Percentiles rank a stretch among this genome's conserved stretches.
Conservation (phyloP, 2,113 vertebrate species). For the Mohoua ochrocephala region DNA sequence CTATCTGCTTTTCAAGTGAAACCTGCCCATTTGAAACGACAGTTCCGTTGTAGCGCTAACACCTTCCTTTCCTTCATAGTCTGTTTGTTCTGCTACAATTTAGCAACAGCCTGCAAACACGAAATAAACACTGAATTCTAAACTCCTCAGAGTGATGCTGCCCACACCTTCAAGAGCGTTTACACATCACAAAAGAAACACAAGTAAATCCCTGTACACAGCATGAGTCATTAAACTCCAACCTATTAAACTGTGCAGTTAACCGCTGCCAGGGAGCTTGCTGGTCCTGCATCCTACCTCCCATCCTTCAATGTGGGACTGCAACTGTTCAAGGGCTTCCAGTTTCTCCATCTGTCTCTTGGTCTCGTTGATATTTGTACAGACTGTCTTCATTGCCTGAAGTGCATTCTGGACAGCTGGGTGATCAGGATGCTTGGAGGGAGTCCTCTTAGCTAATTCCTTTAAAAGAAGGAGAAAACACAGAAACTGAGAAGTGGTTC, state of each 20-base stretch:
- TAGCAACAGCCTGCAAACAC: background rate
- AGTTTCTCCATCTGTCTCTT: constrained; percentile 99
- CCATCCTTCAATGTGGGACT: constrained; percentile 99
- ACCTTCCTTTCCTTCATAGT: background rate
- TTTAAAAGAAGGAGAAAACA: constrained; percentile 22
- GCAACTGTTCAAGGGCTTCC: constrained; percentile 93
- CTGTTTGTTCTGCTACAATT: background rate
- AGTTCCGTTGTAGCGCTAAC: background rate
- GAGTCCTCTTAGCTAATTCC: constrained; percentile 95
- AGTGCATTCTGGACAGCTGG: constrained; percentile 89
- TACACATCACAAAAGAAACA: background rate
- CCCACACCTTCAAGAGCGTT: background rate
- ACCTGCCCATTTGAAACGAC: background rate
- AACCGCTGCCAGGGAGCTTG: background rate
- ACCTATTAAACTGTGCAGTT: background rate
- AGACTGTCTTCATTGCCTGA: constrained; percentile 96
- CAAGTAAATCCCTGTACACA: background rate
- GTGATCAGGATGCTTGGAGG: constrained; percentile 91
- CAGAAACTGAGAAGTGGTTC: background rate
- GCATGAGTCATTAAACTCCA: background rate
- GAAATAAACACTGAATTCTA: background rate
- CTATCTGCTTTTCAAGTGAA: background rate
- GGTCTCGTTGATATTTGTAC: constrained; percentile 98
- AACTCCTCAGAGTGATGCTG: background rate
- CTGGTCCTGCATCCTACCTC: constrained; percentile 78